Conservation (phyloP, 2,888 invertebrate species). For the Diaprepes abbreviatus region DNA sequence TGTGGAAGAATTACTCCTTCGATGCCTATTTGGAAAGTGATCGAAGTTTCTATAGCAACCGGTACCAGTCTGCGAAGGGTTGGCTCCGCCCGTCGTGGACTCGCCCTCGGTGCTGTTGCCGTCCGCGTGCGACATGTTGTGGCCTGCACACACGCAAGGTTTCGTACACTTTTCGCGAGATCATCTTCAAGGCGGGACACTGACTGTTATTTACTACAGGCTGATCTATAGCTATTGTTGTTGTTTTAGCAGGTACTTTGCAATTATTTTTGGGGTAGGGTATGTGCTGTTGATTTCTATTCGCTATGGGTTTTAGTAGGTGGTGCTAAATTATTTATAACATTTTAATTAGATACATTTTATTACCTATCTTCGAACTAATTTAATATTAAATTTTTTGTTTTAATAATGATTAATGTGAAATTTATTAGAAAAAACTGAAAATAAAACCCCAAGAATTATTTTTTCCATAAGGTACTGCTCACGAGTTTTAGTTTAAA, state of each 20-base stretch:
- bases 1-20: constrained; percentile 70
- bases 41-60: constrained; percentile 87
- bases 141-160: constrained; percentile 74
- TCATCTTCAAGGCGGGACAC: constrained; percentile 42
- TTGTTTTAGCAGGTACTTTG: constrained; percentile 8
- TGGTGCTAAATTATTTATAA: neutral
- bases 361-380: too few species aligned
- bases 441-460: too few species aligned
- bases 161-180: constrained; percentile 30
- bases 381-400: too few species aligned
- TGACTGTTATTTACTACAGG: constrained; percentile 24
- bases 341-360: too few species aligned
- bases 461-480: too few species aligned
- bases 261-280: neutral
- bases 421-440: too few species aligned
- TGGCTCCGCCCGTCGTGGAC: constrained; percentile 67
- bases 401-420: too few species aligned
- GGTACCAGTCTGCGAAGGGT: constrained; percentile 78
- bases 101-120: constrained; percentile 85
- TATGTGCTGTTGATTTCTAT: neutral
- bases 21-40: constrained; percentile 72
- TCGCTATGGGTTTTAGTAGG: neutral
- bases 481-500: too few species aligned
- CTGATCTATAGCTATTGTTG: neutral
- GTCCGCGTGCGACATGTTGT: constrained; percentile 91